phyloP scores from a whole-genome alignment of 1,140 invertebrate genomes.

The Tetragnatha versicolor region DNA sequence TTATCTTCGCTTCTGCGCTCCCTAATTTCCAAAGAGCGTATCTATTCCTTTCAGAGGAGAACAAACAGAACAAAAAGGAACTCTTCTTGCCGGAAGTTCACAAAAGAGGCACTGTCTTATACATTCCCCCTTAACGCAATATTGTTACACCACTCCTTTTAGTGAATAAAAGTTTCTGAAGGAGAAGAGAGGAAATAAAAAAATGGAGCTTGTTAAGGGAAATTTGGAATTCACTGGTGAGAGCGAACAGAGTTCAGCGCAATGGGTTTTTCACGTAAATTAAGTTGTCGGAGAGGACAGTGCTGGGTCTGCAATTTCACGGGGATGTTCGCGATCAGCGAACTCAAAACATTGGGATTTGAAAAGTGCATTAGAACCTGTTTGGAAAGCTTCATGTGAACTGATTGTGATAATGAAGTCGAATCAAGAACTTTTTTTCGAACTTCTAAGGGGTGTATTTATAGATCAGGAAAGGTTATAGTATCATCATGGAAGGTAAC shows the following conservation, averaged over 20 bases:
- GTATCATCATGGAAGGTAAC: no score
- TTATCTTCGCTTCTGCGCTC: slow-evolving; percentile 6
- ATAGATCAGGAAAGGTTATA: no score
- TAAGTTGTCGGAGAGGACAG: background rate
- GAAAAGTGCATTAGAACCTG: no score
- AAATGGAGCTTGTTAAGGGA: slow-evolving; percentile 9
- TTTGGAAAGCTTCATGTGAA: no score
- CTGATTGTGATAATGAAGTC: no score
- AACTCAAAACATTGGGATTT: no score
- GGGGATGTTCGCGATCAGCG: no score
- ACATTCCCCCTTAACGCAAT: background rate
- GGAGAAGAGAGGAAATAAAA: background rate
- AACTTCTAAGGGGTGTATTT: no score
- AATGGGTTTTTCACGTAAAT: background rate
- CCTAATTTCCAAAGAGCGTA: slow-evolving; percentile 17
- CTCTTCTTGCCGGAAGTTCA: background rate
- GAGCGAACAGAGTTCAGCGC: background rate
- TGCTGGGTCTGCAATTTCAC: no score
- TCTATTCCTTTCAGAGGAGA: background rate
- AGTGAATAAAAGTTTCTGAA: slow-evolving; percentile 2
- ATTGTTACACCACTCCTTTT: slow-evolving; percentile 13
- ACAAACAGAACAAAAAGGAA: no score
- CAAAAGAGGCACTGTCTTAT: background rate
- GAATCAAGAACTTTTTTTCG: no score
- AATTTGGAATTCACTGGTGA: background rate